These are phyloP conservation scores for Brachionus koreanus DNA, from an alignment of 1,140 invertebrate species.

Conservation along the genomic window DNA sequence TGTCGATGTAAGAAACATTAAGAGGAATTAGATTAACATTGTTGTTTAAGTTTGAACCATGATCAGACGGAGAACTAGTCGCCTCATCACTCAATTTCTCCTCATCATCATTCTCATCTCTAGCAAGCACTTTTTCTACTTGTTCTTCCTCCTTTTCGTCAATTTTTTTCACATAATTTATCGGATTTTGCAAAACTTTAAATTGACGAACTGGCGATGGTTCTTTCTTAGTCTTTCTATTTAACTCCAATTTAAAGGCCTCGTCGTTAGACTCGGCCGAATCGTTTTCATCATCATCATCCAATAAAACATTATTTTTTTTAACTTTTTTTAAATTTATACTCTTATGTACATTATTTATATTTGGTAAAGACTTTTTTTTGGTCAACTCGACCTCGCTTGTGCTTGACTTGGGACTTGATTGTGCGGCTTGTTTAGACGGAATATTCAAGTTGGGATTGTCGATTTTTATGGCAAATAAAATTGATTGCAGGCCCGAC, in stretches of 20 bases:
- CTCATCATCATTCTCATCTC: not conserved
- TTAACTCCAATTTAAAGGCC: not conserved
- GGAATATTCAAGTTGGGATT: slow-evolving; percentile 70
- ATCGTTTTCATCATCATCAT: slow-evolving; percentile 19
- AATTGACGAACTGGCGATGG: not conserved
- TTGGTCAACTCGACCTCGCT: not conserved
- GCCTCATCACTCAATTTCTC: slow-evolving; percentile 6
- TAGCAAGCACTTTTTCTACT: not conserved
- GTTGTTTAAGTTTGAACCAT: not conserved
- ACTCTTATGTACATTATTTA: slow-evolving; percentile 52
- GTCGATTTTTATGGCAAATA: slow-evolving; percentile 85
- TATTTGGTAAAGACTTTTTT: slow-evolving; percentile 47
- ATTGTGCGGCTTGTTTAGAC: slow-evolving; percentile 34
- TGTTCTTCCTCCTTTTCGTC: not conserved
- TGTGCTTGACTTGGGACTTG: slow-evolving; percentile 47
- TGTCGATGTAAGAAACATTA: not conserved
- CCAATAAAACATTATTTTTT: slow-evolving; percentile 5
- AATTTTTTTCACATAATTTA: slow-evolving; percentile 13
- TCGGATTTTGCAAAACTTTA: not conserved
- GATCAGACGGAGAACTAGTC: not conserved
- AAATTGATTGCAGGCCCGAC: slow-evolving; percentile 73
- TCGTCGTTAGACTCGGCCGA: not conserved
- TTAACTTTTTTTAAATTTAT: slow-evolving; percentile 35
- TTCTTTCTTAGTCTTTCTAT: not conserved
- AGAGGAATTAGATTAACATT: slow-evolving; percentile 6